Conservation (phyloP, 2,113 vertebrate species). For the Catharus fuscescens region DNA sequence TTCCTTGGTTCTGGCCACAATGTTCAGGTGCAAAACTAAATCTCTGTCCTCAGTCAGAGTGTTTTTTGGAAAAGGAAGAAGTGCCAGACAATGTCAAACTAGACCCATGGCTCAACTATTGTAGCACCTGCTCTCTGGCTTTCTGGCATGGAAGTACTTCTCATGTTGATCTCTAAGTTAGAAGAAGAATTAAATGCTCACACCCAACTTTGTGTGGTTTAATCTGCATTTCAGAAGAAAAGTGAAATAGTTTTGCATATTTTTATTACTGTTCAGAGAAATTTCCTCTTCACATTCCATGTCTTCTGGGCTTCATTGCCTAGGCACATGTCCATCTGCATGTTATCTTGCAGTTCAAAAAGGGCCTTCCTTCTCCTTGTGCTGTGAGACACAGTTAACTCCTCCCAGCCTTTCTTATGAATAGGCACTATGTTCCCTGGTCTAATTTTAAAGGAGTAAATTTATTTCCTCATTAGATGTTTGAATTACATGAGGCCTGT, state of each 20-base stretch:
- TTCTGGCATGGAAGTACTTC: neutral
- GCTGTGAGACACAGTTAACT: neutral
- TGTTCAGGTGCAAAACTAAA: neutral
- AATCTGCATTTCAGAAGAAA: neutral
- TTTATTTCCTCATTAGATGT: neutral
- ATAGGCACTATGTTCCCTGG: neutral
- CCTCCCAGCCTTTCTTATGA: neutral
- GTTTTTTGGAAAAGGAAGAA: neutral
- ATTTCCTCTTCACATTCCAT: neutral
- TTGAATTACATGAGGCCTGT: neutral
- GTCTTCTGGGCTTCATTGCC: neutral
- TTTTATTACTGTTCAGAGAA: neutral
- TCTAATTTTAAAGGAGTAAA: neutral
- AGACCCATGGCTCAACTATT: neutral
- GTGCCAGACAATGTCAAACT: neutral
- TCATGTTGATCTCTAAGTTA: neutral
- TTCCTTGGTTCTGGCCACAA: neutral
- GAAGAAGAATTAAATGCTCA: neutral
- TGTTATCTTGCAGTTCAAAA: neutral
- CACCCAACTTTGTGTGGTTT: neutral
- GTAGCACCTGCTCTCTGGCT: neutral
- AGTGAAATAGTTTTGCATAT: neutral
- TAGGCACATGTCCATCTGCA: neutral
- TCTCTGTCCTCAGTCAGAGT: neutral
- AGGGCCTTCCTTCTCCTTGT: neutral